Evolutionary conservation across 2,113 vertebrate genomes (phyloP), one percentile per base, ranked within the genome.

Genomic region (Leptobrachium leishanense): DNA sequence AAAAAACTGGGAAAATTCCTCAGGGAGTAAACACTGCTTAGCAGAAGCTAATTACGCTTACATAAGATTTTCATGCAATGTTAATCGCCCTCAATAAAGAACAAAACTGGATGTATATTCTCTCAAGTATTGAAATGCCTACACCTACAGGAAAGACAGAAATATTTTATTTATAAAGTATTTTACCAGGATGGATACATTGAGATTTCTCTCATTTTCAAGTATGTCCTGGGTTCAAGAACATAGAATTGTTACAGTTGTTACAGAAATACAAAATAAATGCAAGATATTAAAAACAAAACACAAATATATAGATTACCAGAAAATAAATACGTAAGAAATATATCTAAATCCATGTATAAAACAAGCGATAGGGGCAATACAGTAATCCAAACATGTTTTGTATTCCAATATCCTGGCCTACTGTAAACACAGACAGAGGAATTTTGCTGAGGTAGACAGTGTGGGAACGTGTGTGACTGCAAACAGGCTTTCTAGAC

Each of bases 371-470:
- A 31, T 74, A 81, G 68, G 11, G 64, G 72, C 53, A 74, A 74
- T 68, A 64, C 53, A 59, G 50, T 74, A 68, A 74, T 81, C 64
- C 78, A 81, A 81, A 68, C 78, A 74, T 66, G 65, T 72, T 74
- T 79, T 72, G 15, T 74, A 81, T 73, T 44, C 71, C 65, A 68
- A 79, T 67, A 31, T 75, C 75, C 66, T 81, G 46, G 83, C 82
- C 59, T 82, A 70, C 83, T 81, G 54, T 82, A 88, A 88, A 82
- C 75, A 74, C 44, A 70, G 79, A 57, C 78, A 57, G 62, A 76
- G 82, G 84, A 78, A 88, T 87, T 84, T 84, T 85, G 86, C 66
- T 84, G 85, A 87, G 82, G 84, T 55, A 74, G 79, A 64, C 77
- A 83, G 74, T 77, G 81, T 85, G 86, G 83, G 83, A 83, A 83